These are phyloP conservation scores for Nanorana parkeri DNA, from an alignment of 2,113 vertebrate genomes.

Conservation along the genomic window DNA sequence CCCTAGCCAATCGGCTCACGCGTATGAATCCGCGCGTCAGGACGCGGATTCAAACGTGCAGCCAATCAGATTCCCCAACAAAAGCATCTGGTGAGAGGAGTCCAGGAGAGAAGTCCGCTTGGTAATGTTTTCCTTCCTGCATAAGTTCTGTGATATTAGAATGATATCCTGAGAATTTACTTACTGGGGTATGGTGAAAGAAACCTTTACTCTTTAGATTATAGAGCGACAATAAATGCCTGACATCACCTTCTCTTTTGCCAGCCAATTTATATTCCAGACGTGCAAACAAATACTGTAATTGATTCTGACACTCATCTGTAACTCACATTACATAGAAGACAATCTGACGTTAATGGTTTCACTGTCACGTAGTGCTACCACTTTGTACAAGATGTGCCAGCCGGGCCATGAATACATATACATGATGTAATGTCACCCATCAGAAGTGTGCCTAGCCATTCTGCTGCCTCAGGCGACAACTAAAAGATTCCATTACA, in stretches of 20 bases:
- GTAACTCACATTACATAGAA: constrained; percentile 2
- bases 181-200: neutral
- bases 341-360: neutral
- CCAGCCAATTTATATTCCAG: constrained; percentile 21
- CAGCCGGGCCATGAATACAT: neutral
- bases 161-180: neutral
- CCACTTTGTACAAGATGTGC: neutral
- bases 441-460: neutral
- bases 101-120: too few species aligned
- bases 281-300: neutral
- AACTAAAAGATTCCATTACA: neutral
- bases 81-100: too few species aligned
- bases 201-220: neutral
- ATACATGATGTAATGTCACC: neutral
- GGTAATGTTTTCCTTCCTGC: too few species aligned
- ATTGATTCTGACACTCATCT: constrained; percentile 4
- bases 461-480: neutral
- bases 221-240: neutral
- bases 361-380: neutral
- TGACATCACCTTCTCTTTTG: neutral
- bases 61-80: too few species aligned
- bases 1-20: too few species aligned
- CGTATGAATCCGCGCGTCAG: too few species aligned
- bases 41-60: too few species aligned
- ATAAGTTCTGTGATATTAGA: neutral